A percentile compares a stretch with the other conserved stretches of the same genome.
Conservation (phyloP, 2,113 vertebrate species). For the Ptilorrhoa leucosticta region DNA sequence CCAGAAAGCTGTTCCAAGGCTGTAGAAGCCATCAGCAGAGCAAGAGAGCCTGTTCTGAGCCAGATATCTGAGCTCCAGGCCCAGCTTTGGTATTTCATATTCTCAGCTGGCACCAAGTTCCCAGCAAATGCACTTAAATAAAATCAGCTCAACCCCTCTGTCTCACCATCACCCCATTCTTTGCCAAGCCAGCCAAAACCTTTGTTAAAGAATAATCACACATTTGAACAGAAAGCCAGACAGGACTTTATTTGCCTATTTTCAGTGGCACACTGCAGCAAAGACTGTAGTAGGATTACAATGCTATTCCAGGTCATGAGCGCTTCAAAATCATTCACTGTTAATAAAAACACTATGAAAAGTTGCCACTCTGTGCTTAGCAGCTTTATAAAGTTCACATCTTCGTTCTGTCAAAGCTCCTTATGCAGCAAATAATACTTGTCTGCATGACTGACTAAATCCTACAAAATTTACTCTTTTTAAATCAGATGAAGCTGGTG, state of each 20-base stretch:
- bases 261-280: neutral
- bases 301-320: neutral
- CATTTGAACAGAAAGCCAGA: neutral
- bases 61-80: neutral
- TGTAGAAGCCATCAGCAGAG: neutral
- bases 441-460: slow-evolving; percentile 3
- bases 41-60: neutral
- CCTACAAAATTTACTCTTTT: neutral
- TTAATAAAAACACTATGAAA: neutral
- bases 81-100: neutral
- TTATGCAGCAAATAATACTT: neutral
- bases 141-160: neutral
- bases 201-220: neutral
- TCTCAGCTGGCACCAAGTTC: neutral
- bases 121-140: neutral
- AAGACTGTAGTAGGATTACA: neutral
- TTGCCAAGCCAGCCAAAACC: neutral
- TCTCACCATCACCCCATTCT: neutral
- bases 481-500: neutral
- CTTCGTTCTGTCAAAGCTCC: neutral
- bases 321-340: neutral
- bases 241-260: neutral
- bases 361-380: neutral
- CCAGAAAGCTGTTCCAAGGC: neutral
- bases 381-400: neutral